phyloP scores from a whole-genome alignment of 2,797 vertebrate genomes.

The Melanotaenia parkinsoni region DNA sequence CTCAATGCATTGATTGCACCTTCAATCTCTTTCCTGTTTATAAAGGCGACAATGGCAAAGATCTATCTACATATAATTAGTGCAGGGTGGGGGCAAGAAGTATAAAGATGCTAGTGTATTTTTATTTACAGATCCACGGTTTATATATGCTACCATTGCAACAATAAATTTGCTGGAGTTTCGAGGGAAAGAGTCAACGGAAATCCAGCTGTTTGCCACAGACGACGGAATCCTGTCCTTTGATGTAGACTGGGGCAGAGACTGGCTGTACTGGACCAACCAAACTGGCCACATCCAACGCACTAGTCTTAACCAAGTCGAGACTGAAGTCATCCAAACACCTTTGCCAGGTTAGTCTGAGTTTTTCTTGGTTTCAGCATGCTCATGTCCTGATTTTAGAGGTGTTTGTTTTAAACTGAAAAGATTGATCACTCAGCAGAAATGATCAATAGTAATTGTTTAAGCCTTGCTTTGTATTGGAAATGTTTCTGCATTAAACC shows the following conservation, averaged over 20 bases:
- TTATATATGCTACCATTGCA: conserved; percentile 77
- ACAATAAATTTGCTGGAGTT: conserved; percentile 82
- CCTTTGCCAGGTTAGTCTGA: conserved; percentile 79
- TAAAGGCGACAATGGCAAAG: too few relatives aligned
- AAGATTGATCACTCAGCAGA: neutral
- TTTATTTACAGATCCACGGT: conserved; percentile 78
- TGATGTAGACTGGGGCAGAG: conserved; percentile 88
- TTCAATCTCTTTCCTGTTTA: too few relatives aligned
- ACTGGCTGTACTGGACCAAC: conserved; percentile 87
- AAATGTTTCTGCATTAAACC: neutral
- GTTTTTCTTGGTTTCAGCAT: neutral
- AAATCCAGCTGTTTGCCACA: conserved; percentile 76
- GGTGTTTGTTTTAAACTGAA: neutral
- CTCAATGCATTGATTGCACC: too few relatives aligned
- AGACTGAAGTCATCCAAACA: conserved; percentile 76
- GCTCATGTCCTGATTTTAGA: neutral
- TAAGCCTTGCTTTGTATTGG: too few relatives aligned
- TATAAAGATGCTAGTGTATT: neutral
- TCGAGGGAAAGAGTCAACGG: conserved; percentile 53
- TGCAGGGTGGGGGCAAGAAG: neutral
- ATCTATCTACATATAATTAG: neutral
- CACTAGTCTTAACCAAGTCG: conserved; percentile 63
- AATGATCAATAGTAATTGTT: neutral
- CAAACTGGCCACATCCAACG: conserved; percentile 81
- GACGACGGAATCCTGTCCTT: conserved; percentile 81